These are phyloP conservation scores for Oasisia sp. DNA, from an alignment of 2,888 invertebrate genomes.

Conservation along the genomic window DNA sequence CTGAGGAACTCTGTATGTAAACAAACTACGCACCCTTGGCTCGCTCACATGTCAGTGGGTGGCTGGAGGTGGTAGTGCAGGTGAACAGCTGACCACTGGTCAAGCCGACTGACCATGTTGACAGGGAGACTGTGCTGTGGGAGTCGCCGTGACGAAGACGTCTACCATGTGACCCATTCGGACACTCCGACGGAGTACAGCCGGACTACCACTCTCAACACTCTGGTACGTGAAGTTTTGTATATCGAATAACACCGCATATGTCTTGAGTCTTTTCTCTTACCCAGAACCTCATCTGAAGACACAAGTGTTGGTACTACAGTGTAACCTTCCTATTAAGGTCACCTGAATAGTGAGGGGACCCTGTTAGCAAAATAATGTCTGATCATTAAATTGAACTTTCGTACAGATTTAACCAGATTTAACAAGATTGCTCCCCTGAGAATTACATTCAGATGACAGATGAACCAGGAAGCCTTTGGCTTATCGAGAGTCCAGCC, in stretches of 20 bases:
- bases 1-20: background rate
- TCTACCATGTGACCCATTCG: background rate
- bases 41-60: background rate
- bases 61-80: background rate
- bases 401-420: no score
- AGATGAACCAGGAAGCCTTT: no score
- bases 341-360: no score
- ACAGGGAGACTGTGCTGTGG: slow-evolving; percentile 17
- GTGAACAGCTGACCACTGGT: no score
- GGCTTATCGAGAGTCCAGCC: no score
- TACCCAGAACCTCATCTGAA: no score
- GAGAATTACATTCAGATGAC: no score
- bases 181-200: background rate
- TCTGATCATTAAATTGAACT: no score
- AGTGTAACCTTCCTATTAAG: no score
- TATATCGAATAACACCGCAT: background rate
- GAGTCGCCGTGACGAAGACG: background rate
- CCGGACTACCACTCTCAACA: background rate
- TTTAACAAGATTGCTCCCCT: no score
- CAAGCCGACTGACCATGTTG: background rate
- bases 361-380: no score
- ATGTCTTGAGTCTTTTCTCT: background rate
- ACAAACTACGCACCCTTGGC: background rate
- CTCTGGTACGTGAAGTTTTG: background rate
- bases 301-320: no score